Conservation (phyloP, 2,113 vertebrate species). For the Pungitius pungitius region DNA sequence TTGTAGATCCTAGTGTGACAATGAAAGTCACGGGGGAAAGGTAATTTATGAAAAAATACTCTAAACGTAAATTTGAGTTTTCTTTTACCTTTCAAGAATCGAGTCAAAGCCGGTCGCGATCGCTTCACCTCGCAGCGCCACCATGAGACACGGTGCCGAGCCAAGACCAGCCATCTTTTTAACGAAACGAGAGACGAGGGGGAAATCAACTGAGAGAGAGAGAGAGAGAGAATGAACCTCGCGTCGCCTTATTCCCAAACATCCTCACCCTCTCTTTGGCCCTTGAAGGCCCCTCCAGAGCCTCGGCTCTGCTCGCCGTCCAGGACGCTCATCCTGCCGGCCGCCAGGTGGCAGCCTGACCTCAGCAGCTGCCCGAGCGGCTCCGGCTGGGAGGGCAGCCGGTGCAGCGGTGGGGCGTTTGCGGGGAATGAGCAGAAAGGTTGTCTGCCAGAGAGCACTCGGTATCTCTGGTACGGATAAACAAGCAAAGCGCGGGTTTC, state of each 20-base stretch:
- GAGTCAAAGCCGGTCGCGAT: conserved; percentile 57
- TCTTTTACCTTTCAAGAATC: conserved; percentile 73
- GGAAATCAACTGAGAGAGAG: no score
- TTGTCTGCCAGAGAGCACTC: conserved; percentile 74
- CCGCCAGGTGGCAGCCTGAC: conserved; percentile 76
- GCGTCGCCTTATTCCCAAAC: no score
- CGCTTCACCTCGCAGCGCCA: conserved; percentile 71
- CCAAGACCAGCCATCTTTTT: conserved; percentile 58
- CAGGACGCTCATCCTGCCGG: conserved; percentile 64
- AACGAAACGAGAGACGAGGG: neutral
- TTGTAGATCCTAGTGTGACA: conserved; percentile 53
- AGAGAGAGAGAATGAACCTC: no score
- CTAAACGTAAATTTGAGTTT: neutral
- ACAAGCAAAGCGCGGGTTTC: conserved; percentile 55
- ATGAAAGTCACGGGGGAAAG: neutral
- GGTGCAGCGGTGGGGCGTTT: conserved; percentile 46
- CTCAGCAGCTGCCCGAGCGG: conserved; percentile 67
- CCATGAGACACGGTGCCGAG: conserved; percentile 69
- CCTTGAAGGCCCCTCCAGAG: conserved; percentile 43
- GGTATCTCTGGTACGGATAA: conserved; percentile 52
- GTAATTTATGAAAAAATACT: neutral
- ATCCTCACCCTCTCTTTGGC: conserved; percentile 53
- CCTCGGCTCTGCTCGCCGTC: conserved; percentile 56
- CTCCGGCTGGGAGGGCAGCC: conserved; percentile 59
- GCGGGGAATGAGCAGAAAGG: conserved; percentile 76